Conservation (phyloP, 2,888 invertebrate genomes). For the Alentia gelatinosa region DNA sequence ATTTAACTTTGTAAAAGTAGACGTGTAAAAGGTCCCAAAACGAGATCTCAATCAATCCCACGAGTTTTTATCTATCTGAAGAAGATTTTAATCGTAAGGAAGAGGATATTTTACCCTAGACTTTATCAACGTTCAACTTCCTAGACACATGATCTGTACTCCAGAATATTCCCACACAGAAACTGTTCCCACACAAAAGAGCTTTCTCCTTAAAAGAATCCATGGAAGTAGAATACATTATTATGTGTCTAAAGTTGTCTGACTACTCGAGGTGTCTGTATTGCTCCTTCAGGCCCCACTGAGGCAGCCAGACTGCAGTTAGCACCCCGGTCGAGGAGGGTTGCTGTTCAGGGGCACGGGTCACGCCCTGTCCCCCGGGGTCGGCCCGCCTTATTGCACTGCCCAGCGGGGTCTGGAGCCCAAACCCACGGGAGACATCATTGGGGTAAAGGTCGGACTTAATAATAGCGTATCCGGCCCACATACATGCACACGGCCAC, state of each 20-base stretch:
- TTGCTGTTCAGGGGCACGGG: not conserved
- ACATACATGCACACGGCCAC: not conserved
- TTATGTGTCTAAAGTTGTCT: too few species aligned
- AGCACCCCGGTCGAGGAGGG: not conserved
- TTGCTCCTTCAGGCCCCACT: not conserved
- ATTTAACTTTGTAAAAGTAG: not conserved
- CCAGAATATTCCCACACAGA: too few species aligned
- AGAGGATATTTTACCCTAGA: too few species aligned
- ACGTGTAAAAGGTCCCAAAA: too few species aligned
- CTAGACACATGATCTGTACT: too few species aligned
- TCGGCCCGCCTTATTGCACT: not conserved
- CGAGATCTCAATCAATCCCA: too few species aligned
- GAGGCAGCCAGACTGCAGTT: not conserved
- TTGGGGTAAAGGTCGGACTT: not conserved
- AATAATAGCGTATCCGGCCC: constrained; percentile 5
- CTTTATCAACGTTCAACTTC: too few species aligned
- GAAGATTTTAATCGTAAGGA: too few species aligned
- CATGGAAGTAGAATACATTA: too few species aligned
- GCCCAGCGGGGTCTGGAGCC: not conserved
- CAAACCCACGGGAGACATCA: not conserved
- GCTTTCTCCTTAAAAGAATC: too few species aligned
- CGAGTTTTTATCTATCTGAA: too few species aligned
- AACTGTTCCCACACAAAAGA: too few species aligned
- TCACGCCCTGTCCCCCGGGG: not conserved
- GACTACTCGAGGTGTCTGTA: not conserved